Conservation (phyloP, 2,113 vertebrate genomes). For the Ailuropoda melanoleuca region DNA sequence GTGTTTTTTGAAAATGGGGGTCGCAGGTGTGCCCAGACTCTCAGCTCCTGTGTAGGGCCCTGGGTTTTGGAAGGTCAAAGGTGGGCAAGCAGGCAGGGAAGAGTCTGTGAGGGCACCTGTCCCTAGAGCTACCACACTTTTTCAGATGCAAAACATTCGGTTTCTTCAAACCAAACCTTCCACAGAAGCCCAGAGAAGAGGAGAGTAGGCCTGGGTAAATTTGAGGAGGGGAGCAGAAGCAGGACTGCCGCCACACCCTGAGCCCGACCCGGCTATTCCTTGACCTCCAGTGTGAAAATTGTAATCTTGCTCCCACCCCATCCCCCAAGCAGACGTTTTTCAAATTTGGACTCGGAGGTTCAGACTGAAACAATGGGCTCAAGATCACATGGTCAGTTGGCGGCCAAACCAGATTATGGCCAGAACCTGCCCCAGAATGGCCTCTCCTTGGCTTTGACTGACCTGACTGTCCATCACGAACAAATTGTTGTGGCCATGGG, state of each 20-base stretch:
- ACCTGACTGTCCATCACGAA: neutral
- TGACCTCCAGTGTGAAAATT: neutral
- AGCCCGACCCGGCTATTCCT: neutral
- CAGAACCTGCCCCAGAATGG: neutral
- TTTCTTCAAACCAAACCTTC: neutral
- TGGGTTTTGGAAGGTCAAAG: neutral
- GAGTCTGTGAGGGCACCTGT: neutral
- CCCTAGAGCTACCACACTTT: neutral
- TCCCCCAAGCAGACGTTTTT: neutral
- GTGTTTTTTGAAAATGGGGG: neutral
- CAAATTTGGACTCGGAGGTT: neutral
- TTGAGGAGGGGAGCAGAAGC: accelerated
- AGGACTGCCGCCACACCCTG: neutral
- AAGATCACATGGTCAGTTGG: neutral
- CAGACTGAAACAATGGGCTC: neutral
- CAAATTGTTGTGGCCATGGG: neutral
- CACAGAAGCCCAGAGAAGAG: neutral
- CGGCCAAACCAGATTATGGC: neutral
- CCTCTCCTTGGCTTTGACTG: neutral
- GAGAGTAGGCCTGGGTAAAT: neutral
- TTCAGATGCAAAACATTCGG: neutral
- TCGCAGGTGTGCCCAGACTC: neutral
- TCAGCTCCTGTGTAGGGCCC: neutral
- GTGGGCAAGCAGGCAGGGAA: neutral
- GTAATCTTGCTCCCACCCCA: neutral